Conservation (phyloP, 2,888 invertebrate species). For the Chydorus sphaericus region DNA sequence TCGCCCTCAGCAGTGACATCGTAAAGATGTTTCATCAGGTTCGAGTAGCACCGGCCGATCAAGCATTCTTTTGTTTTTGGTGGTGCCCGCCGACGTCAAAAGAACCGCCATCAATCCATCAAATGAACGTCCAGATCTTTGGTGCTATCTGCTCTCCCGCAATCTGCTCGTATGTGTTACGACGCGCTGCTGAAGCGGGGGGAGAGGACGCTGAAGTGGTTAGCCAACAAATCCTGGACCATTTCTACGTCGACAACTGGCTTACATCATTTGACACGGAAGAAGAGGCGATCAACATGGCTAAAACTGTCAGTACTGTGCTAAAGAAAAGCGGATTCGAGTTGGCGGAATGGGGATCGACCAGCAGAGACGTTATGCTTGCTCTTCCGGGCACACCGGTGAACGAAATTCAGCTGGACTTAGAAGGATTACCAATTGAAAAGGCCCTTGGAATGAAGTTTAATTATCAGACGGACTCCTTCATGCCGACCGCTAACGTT, state of each 20-base stretch:
- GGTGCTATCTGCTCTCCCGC: conserved; percentile 3
- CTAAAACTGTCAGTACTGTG: conserved; percentile 5
- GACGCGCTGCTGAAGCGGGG: conserved; percentile 8
- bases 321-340: conserved; percentile 16
- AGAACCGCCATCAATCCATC: conserved; percentile 7
- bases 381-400: conserved; percentile 2
- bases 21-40: conserved; percentile 18
- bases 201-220: conserved; percentile 15
- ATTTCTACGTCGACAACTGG: conserved; percentile 18
- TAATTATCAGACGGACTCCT: background rate
- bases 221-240: conserved; percentile 10
- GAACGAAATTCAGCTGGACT: background rate
- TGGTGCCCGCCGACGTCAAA: conserved; percentile 14
- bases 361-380: conserved; percentile 7
- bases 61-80: conserved; percentile 15
- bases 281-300: conserved; percentile 13
- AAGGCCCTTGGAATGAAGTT: background rate
- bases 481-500: background rate
- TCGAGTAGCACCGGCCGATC: conserved; percentile 9
- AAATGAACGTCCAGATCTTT: conserved; percentile 13
- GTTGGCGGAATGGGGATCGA: conserved; percentile 14
- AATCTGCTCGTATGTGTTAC: conserved; percentile 4
- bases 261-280: conserved; percentile 11
- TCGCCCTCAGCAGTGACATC: conserved; percentile 17
- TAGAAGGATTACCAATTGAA: background rate